Conservation (phyloP, 2,888 invertebrate species). For the Aelia acuminata region DNA sequence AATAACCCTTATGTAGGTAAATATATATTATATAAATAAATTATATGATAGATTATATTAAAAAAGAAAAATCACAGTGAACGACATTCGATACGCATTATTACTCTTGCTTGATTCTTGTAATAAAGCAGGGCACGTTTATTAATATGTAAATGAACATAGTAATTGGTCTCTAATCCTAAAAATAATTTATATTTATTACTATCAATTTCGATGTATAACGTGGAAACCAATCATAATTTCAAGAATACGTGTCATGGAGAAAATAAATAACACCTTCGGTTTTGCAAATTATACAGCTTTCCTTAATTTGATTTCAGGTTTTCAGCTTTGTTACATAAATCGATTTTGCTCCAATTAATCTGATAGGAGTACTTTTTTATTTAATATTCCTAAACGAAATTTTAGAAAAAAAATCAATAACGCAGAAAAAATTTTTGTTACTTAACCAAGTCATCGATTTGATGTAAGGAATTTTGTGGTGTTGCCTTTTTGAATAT, state of each 20-base stretch:
- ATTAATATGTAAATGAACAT: background rate
- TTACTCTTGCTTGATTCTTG: background rate
- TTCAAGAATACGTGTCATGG: background rate
- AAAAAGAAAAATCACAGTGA: background rate
- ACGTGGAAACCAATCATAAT: slow-evolving; percentile 9
- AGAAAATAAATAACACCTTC: background rate
- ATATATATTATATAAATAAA: no score
- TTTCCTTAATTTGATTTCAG: background rate
- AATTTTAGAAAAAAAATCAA: background rate
- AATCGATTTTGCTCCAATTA: background rate
- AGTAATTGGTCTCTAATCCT: background rate
- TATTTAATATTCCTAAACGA: no score
- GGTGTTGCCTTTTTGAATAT: no score
- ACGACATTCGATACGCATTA: background rate
- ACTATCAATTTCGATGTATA: background rate
- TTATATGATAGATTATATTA: background rate
- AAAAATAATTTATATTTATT: background rate
- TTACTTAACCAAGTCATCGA: background rate
- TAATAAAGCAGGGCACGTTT: background rate
- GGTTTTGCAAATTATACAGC: background rate
- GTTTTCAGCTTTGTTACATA: background rate
- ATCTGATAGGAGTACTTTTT: background rate
- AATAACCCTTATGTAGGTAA: background rate
- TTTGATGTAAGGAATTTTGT: no score
- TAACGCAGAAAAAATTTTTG: background rate